These are phyloP conservation scores for Acinonyx jubatus DNA, from an alignment of 2,113 vertebrate genomes.

Conservation along the genomic window DNA sequence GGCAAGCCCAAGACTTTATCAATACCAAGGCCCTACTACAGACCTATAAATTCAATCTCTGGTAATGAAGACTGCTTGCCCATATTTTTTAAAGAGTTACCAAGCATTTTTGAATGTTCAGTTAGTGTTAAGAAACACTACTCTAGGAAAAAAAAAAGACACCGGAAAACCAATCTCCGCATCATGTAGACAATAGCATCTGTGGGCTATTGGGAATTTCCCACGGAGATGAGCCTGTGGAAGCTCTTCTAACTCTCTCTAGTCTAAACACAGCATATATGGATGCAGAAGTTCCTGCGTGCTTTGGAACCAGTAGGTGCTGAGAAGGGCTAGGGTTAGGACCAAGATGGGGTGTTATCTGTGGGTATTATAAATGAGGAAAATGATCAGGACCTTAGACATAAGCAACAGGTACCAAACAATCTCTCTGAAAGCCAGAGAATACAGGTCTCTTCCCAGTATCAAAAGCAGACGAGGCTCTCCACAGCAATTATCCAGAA, in stretches of 20 bases:
- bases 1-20: neutral
- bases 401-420: neutral
- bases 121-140: neutral
- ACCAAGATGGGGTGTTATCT: neutral
- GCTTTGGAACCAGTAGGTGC: neutral
- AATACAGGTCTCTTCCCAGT: neutral
- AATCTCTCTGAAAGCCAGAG: neutral
- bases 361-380: neutral
- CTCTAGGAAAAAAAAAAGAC: neutral
- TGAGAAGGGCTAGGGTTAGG: neutral
- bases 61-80: neutral
- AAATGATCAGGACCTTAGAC: neutral
- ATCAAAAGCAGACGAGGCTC: neutral
- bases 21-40: neutral
- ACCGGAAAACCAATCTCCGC: neutral
- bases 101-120: neutral
- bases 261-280: neutral
- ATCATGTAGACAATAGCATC: neutral
- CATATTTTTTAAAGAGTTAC: neutral
- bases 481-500: neutral
- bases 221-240: neutral
- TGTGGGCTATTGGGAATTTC: neutral
- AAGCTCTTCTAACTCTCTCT: neutral
- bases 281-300: neutral
- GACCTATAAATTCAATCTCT: neutral